Base-by-base conservation (phyloP, 2,888 invertebrate species). In the Sarcophaga rosellei region DNA sequence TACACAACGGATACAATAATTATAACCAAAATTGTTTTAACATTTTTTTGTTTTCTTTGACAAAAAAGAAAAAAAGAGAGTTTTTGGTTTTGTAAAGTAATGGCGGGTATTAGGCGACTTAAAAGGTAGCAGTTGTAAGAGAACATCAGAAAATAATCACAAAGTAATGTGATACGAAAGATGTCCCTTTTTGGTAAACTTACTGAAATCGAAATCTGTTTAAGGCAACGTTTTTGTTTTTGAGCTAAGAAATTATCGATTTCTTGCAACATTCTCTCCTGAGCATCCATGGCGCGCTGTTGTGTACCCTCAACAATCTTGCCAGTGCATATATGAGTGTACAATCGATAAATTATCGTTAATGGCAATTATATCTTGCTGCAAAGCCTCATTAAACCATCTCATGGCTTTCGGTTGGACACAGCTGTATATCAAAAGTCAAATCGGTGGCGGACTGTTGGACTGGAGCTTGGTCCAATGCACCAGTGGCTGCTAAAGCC, bases 301-400 rank as follows among this genome's bases (percentile, higher is more conserved):
- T 91, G 88, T 4, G 87, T 75, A 66, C 91, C 91, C 1, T 95
- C 91, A 70, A 92, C 93, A 20, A 90, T 87, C 20, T 53, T 82
- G 68, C 93, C 94, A 68, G 95, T 96, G 90, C 95, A n/a, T n/a
- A n/a, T n/a, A n/a, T n/a, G n/a, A n/a, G n/a, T n/a, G 96, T 35
- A 97, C 94, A 88, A 97, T 94, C 17, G 95, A 94, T 81, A 97
- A 94, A 90, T 97, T 96, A n/a, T 97, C 95, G 8, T 97, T 97
- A 87, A 97, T 95, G 85, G 94, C 95, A 88, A 97, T 96, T 91
- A 95, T 95, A 81, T 96, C 95, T 89, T 96, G 94, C 89, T 95
- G 94, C 23, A 95, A 93, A 4, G 95, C 96, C 84, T 94, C 94
- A 89, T 95, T 95, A 89, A 97, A 94, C 95, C 97, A 97, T 88